Evolutionary conservation across 2,888 invertebrate genomes (phyloP).

Genomic region (Acleris literana): DNA sequence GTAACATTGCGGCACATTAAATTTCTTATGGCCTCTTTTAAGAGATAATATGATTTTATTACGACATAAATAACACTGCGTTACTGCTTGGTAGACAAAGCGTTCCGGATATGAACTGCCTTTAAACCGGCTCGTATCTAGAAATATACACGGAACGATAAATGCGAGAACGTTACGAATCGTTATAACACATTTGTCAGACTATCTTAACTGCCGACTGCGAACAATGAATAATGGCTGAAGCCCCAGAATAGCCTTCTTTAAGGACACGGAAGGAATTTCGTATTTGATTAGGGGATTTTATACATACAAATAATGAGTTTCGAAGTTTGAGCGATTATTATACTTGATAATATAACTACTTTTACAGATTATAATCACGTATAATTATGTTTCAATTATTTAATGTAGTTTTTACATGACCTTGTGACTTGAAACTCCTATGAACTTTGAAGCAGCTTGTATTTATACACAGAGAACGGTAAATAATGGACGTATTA

Average conservation of each 20-base stretch:
- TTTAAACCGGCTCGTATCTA: slow-evolving; percentile 13
- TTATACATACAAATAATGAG: no score
- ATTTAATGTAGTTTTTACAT: no score
- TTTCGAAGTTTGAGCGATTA: no score
- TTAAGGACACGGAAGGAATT: not conserved
- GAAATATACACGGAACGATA: slow-evolving; percentile 9
- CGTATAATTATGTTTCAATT: no score
- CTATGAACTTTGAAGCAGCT: no score
- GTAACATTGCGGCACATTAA: slow-evolving; percentile 10
- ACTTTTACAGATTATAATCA: no score
- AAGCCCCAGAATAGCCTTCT: slow-evolving; percentile 1
- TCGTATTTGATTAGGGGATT: not conserved
- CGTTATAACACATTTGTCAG: slow-evolving; percentile 19
- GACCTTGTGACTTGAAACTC: no score
- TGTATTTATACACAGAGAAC: no score
- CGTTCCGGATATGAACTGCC: slow-evolving; percentile 16
- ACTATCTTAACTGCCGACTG: slow-evolving; percentile 9
- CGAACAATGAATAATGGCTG: slow-evolving; percentile 10
- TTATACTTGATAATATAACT: no score
- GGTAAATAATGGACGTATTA: no score
- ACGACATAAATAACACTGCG: slow-evolving; percentile 17
- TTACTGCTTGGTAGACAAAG: slow-evolving; percentile 16
- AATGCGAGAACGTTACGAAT: slow-evolving; percentile 10
- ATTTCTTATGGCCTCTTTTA: slow-evolving; percentile 13
- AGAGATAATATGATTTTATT: slow-evolving; percentile 23